Evolutionary conservation across 1,140 invertebrate genomes (phyloP).

Genomic region (Nebria ingens): DNA sequence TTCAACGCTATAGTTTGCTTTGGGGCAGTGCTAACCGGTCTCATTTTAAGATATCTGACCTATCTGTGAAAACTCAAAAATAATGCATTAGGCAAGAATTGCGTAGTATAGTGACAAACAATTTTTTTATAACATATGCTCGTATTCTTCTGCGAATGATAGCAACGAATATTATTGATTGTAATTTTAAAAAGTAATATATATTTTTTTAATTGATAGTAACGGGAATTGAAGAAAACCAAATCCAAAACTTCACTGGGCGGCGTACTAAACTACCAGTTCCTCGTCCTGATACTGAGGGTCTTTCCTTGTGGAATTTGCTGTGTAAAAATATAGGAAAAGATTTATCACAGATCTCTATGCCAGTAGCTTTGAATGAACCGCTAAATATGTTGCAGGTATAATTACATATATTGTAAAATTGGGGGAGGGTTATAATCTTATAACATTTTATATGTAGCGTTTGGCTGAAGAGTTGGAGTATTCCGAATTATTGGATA

Average conservation of each 20-base stretch:
- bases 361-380: conserved; percentile 79
- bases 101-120: no score
- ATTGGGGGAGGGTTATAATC: conserved; percentile 1
- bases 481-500: conserved; percentile 68
- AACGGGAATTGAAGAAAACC: conserved; percentile 12
- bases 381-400: conserved; percentile 72
- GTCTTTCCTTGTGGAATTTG: conserved; percentile 69
- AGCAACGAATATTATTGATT: no score
- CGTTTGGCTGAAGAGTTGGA: conserved; percentile 77
- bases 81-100: no score
- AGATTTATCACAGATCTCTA: conserved; percentile 72
- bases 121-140: no score
- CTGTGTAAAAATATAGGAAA: conserved; percentile 79
- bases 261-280: conserved; percentile 59
- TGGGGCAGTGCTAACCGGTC: no score
- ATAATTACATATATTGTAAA: conserved; percentile 10
- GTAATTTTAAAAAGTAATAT: conserved; percentile 12
- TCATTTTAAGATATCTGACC: no score
- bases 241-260: conserved; percentile 42
- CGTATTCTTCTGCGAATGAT: no score
- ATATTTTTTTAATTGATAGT: background rate
- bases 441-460: conserved; percentile 30
- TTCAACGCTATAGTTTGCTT: no score
- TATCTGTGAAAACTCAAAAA: no score
- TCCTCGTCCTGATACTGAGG: conserved; percentile 59